Evolutionary conservation across 2,888 invertebrate genomes (phyloP).

Genomic region (Mimumesa dahlbomi): DNA sequence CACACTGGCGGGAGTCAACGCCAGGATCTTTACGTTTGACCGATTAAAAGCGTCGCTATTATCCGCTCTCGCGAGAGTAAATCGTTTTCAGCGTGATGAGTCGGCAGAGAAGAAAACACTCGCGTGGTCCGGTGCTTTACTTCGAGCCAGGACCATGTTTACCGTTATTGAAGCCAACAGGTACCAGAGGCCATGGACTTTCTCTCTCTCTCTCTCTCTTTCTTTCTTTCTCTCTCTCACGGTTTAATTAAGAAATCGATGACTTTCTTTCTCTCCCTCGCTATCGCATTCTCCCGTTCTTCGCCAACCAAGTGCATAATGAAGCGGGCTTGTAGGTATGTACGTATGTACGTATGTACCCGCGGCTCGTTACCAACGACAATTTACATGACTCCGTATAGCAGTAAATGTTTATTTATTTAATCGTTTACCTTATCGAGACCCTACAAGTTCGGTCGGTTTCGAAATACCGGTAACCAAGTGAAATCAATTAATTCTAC

Average conservation of each 20-base stretch:
- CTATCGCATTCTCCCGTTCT: constrained; percentile 24
- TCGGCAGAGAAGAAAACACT: constrained; percentile 49
- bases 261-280: constrained; percentile 37
- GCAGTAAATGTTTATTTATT: not conserved
- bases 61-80: not conserved
- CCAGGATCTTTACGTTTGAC: not conserved
- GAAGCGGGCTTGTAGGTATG: too few species aligned
- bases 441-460: too few species aligned
- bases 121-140: constrained; percentile 51
- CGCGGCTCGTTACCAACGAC: not conserved
- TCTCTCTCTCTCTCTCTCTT: constrained; percentile 35
- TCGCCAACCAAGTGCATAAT: constrained; percentile 1
- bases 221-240: constrained; percentile 29
- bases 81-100: constrained; percentile 18
- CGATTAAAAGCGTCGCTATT: constrained; percentile 1
- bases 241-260: constrained; percentile 59
- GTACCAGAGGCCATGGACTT: constrained; percentile 53
- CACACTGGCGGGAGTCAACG: constrained; percentile 6
- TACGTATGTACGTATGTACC: too few species aligned
- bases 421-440: not conserved
- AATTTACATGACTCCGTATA: too few species aligned
- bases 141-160: constrained; percentile 58
- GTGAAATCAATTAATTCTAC: too few species aligned
- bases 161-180: constrained; percentile 63
- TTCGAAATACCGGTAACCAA: too few species aligned